Percentiles rank a stretch among this genome's conserved stretches.
Conservation (phyloP, 2,113 vertebrate genomes). For the Macroglossus sobrinus region DNA sequence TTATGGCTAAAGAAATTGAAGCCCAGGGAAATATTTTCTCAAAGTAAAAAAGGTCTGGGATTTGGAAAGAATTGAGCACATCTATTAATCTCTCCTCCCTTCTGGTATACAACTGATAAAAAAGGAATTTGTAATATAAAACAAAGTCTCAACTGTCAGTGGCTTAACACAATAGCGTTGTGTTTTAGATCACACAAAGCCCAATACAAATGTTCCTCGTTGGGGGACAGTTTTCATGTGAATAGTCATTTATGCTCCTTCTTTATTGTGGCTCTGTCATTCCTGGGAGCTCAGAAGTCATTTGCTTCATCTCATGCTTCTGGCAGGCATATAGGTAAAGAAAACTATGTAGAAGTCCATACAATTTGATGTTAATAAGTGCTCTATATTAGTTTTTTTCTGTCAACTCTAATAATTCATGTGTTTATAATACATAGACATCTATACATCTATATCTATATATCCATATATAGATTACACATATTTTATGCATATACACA, state of each 20-base stretch:
- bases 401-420: not conserved
- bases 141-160: not conserved
- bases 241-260: not conserved
- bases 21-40: not conserved
- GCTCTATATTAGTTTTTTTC: not conserved
- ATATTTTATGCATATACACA: not conserved
- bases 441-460: not conserved
- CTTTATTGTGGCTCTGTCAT: not conserved
- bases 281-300: not conserved
- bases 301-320: not conserved
- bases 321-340: not conserved
- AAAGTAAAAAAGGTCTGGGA: not conserved
- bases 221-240: not conserved
- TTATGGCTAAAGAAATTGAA: not conserved
- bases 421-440: not conserved
- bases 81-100: not conserved
- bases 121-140: not conserved
- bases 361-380: not conserved
- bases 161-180: not conserved
- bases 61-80: not conserved
- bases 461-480: not conserved
- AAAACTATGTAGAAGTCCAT: not conserved
- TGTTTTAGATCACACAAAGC: not conserved
- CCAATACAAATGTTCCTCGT: not conserved
- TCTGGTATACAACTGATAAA: not conserved